Evolutionary conservation across 2,888 invertebrate species (phyloP), one percentile per base, ranked within the genome.

Genomic region (Trissonchulus sp.): DNA sequence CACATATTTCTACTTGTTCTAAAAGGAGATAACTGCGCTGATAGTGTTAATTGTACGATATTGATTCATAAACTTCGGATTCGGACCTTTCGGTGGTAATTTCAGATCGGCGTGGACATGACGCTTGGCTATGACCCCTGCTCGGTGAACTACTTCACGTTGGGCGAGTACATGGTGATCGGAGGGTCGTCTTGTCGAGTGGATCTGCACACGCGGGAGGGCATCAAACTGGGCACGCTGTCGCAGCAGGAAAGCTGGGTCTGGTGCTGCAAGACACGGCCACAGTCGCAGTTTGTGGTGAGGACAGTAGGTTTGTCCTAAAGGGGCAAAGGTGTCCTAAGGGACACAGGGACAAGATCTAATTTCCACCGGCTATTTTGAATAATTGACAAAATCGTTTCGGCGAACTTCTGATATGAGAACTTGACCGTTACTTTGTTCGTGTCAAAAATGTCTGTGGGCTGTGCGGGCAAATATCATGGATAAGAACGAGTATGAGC

Each of bases 191-290:
- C 92, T 83, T 91, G 90, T 79, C 88, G 90, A 77, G 90, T 92
- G 80, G 87, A 89, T 74, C 88, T 94, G 76, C 91, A 91, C 84
- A 93, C 93, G 0, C 89, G 90, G 80, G 93, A 93, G 79, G 83
- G 93, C 0, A 90, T 93, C 74, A 90, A 90, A 74, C 86, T 94
- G 63, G 91, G 91, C 0, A 87, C 87, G 23, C 88, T 94, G 71
- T 91, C 91, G 0, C 91, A 91, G 79, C 88, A 89, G 78, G 90
- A 90, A 79, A 90, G 92, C 0, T 94, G 94, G 94, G 89, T 93
- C 62, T 94, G 93, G 93, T 89, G 90, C 78, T 90, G 91, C 81
- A 90, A 90, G n/a, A 88, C 92, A 63, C 90, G 91, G 86, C 92
- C 92, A 0, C 89, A 89, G 82, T 90, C 91, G 8, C 90, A 90